Evolutionary conservation across 2,113 vertebrate species (phyloP).

Genomic region (Microtus pennsylvanicus): DNA sequence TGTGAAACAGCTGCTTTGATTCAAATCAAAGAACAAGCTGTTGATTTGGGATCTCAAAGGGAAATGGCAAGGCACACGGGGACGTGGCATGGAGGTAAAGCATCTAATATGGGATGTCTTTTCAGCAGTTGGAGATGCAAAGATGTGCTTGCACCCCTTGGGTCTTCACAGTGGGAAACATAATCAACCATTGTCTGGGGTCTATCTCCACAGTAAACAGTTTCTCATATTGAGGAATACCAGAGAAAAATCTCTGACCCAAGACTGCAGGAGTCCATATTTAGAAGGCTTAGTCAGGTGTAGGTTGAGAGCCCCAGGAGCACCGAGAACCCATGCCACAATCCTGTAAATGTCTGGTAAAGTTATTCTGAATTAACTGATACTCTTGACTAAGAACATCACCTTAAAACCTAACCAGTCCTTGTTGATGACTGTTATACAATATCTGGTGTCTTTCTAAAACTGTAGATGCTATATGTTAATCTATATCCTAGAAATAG

Average conservation of each 20-base stretch:
- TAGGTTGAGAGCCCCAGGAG: not conserved
- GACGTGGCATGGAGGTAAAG: not conserved
- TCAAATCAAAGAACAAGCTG: not conserved
- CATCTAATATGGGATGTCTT: accelerated
- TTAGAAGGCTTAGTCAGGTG: not conserved
- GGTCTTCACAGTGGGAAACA: too few species aligned
- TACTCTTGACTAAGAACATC: not conserved
- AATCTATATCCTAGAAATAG: not conserved
- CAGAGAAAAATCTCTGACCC: not conserved
- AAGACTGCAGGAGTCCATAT: not conserved
- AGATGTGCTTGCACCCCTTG: not conserved
- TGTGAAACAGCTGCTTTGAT: not conserved
- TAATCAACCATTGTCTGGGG: not conserved
- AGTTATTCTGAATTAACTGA: not conserved
- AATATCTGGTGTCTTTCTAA: not conserved
- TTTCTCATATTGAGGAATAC: not conserved
- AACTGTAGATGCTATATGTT: not conserved
- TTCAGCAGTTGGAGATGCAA: not conserved
- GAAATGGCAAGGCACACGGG: not conserved
- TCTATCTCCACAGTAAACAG: accelerated
- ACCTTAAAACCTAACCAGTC: not conserved
- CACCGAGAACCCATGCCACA: not conserved
- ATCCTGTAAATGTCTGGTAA: not conserved
- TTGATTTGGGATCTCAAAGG: not conserved
- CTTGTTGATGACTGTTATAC: not conserved